phyloP scores from a whole-genome alignment of 2,113 vertebrate species.

The Meriones unguiculatus region DNA sequence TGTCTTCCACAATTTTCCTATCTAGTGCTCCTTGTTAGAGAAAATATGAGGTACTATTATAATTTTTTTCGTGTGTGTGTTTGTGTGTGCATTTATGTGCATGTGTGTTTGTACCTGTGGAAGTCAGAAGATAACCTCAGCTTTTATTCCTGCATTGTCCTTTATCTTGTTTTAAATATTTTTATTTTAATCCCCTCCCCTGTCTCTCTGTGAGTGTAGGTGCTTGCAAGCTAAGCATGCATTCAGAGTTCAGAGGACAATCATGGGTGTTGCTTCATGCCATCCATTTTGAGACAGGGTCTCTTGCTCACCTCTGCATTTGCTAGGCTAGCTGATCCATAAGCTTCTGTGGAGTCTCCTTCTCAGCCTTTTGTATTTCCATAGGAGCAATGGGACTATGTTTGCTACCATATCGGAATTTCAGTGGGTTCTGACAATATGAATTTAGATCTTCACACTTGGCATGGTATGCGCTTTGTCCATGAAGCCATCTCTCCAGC shows the following conservation, averaged over 20 bases:
- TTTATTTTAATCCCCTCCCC: background rate
- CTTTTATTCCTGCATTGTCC: background rate
- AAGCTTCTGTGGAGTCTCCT: background rate
- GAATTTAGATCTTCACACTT: background rate
- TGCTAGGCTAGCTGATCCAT: background rate
- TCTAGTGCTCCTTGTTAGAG: background rate
- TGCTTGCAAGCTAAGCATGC: no score
- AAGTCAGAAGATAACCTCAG: background rate
- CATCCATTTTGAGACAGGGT: background rate
- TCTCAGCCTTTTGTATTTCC: background rate
- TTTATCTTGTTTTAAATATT: background rate
- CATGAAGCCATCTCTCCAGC: background rate
- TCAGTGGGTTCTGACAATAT: background rate
- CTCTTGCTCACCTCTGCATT: background rate
- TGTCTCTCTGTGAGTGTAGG: background rate
- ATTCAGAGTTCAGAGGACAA: background rate
- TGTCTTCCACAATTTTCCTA: background rate
- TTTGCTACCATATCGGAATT: background rate
- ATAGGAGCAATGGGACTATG: background rate
- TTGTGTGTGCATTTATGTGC: background rate
- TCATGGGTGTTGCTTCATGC: background rate
- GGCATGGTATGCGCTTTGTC: background rate
- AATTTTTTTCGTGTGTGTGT: background rate
- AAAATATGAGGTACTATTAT: background rate
- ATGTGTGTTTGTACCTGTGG: background rate